Base-by-base conservation (phyloP, 2,888 invertebrate species). In the Drosophila pegasa region DNA sequence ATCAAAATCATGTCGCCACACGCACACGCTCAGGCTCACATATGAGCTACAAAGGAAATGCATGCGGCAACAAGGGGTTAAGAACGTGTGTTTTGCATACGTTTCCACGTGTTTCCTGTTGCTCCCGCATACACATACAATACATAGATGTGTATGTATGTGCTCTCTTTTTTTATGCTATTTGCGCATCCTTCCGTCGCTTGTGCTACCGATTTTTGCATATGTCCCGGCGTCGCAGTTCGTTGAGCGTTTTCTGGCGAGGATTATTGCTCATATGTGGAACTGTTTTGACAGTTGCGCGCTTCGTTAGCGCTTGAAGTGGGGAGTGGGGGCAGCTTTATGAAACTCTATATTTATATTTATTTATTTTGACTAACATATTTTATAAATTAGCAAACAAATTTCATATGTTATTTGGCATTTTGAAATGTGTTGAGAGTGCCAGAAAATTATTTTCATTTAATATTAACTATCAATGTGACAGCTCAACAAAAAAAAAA, bases 221-320 rank as follows among this genome's bases (percentile, higher is more conserved):
- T 75, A 72, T 75, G 72, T 71, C 65, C 68, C 67, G 68, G 33
- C 78, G 85, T 84, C 66, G 64, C 78, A 66, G 74, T 52, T 64
- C 61, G 80, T 41, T 83, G 65, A 63, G 50, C 65, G 68, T 50
- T 52, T 55, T 58, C 72, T 56, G 54, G 18, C n/a, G 7, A 31
- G 57, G 38, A 68, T 61, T 57, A 45, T 38, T 47, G 62, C 51
- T 70, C 71, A 81, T 65, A 70, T 85, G 80, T 76, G 89, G 67
- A 85, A 86, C 75, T 88, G 83, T 86, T 86, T 89, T 86, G 88
- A 89, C 89, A 86, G 88, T 82, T 87, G 89, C 78, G 78, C 88
- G 89, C 89, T 75, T 86, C 89, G 89, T 86, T 86, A 87, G 75
- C 71, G 65, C 63, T 72, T 64, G 3, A 16, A 31, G 31, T 3